Percentiles rank a stretch among this genome's conserved stretches.
Conservation (phyloP, 1,140 invertebrate genomes). For the Eufriesea mexicana region DNA sequence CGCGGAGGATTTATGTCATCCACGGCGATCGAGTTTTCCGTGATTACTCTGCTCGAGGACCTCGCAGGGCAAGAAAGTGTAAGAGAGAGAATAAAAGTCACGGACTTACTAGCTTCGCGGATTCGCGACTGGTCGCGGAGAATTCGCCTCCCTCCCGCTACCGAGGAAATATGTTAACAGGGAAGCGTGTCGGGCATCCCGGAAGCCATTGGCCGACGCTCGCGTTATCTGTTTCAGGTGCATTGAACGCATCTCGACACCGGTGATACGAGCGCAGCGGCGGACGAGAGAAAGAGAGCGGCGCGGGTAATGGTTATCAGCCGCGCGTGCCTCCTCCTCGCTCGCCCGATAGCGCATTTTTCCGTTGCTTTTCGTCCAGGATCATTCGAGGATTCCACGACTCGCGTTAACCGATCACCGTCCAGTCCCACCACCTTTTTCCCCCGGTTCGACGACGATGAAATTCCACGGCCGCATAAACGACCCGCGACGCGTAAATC, state of each 20-base stretch:
- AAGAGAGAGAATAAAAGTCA: no score
- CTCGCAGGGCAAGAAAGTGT: no score
- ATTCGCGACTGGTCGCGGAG: not conserved
- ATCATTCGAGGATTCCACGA: constrained; percentile 51
- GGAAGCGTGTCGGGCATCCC: constrained; percentile 24
- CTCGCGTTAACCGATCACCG: constrained; percentile 23
- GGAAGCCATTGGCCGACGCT: constrained; percentile 36
- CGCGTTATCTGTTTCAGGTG: constrained; percentile 59
- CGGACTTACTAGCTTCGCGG: no score
- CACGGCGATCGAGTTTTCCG: no score
- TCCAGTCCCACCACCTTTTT: no score
- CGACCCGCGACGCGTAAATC: not conserved
- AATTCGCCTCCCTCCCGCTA: not conserved
- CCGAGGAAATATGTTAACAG: constrained; percentile 35
- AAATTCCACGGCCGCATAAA: constrained; percentile 18
- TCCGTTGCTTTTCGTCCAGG: constrained; percentile 4
- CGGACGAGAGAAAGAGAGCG: not conserved
- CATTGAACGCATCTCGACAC: constrained; percentile 46
- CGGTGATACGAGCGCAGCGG: not conserved
- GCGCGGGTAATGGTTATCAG: constrained; percentile 47
- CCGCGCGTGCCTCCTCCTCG: not conserved
- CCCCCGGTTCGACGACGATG: no score
- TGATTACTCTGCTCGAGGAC: no score
- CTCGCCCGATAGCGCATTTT: not conserved
- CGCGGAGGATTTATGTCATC: not conserved